phyloP scores from a whole-genome alignment of 1,140 invertebrate species.

The Eubasilissa regina region DNA sequence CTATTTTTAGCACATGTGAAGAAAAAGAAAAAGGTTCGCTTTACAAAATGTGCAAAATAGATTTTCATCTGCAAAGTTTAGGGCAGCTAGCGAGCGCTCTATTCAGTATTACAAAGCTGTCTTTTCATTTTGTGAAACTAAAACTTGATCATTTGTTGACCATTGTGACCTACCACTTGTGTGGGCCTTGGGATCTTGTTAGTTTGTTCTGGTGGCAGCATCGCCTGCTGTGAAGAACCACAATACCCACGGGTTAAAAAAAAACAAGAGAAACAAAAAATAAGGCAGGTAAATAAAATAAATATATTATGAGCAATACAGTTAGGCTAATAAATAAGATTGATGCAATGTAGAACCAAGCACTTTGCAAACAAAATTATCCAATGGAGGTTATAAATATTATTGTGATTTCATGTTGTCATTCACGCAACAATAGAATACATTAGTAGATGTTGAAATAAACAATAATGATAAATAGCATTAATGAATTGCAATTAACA shows the following conservation, averaged over 20 bases:
- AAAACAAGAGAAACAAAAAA: slow-evolving; percentile 49
- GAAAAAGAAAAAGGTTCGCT: no score
- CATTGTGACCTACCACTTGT: slow-evolving; percentile 57
- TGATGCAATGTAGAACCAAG: neutral
- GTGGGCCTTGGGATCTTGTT: slow-evolving; percentile 58
- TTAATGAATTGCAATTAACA: neutral
- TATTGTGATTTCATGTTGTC: neutral
- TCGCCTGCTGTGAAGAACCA: slow-evolving; percentile 59
- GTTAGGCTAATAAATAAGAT: slow-evolving; percentile 9
- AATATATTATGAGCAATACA: slow-evolving; percentile 2
- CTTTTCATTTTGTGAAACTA: neutral
- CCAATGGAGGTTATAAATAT: neutral
- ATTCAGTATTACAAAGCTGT: neutral
- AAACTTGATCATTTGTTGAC: neutral
- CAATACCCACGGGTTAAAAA: slow-evolving; percentile 55
- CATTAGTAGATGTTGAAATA: slow-evolving; percentile 3
- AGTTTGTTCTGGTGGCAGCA: slow-evolving; percentile 58
- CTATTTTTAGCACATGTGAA: no score
- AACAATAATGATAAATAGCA: neutral
- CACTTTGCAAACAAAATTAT: no score
- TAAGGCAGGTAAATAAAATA: slow-evolving; percentile 17
- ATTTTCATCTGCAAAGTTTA: no score
- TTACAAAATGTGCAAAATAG: no score
- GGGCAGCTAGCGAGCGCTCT: no score
- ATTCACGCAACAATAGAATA: no score